These are phyloP conservation scores for Megaleporinus macrocephalus DNA, from an alignment of 2,113 vertebrate species.

Conservation along the genomic window DNA sequence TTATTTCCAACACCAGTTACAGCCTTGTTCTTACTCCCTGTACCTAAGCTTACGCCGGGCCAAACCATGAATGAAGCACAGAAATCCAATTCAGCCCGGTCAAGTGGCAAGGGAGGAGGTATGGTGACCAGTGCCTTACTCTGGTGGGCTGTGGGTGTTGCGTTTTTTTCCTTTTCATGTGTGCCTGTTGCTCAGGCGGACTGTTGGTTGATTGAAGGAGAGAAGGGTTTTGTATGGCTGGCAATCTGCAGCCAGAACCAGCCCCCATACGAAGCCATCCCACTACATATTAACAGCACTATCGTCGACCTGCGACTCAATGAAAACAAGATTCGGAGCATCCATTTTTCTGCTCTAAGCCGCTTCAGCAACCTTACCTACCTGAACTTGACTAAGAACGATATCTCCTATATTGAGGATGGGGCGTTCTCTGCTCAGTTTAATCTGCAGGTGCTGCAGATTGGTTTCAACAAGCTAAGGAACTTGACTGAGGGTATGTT, in stretches of 20 bases:
- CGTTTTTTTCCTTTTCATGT: slow-evolving; percentile 79
- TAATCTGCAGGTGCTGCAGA: slow-evolving; percentile 90
- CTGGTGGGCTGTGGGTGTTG: slow-evolving; percentile 47
- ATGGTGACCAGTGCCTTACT: slow-evolving; percentile 54
- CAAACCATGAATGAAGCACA: slow-evolving; percentile 46
- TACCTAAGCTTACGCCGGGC: neutral
- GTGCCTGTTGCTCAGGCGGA: slow-evolving; percentile 80
- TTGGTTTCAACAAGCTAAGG: slow-evolving; percentile 89
- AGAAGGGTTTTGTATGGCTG: slow-evolving; percentile 98
- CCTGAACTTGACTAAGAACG: slow-evolving; percentile 98
- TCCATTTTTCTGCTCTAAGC: slow-evolving; percentile 93
- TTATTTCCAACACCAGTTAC: slow-evolving; percentile 5
- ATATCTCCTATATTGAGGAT: slow-evolving; percentile 95
- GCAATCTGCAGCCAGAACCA: slow-evolving; percentile 99
- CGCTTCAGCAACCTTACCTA: slow-evolving; percentile 98
- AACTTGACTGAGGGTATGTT: slow-evolving; percentile 96
- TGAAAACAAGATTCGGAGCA: slow-evolving; percentile 95
- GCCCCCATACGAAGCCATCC: slow-evolving; percentile 95
- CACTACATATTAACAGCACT: slow-evolving; percentile 96
- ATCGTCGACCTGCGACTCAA: slow-evolving; percentile 96
- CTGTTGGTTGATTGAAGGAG: slow-evolving; percentile 98
- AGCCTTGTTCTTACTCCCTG: slow-evolving; percentile 6
- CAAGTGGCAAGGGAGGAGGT: slow-evolving; percentile 33
- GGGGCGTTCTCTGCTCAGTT: slow-evolving; percentile 96
- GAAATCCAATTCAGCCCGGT: neutral